Percentiles rank a stretch among this genome's conserved stretches.
Evolutionary conservation across 2,797 vertebrate species (phyloP).

Genomic region (Sphenopsis melanotis): DNA sequence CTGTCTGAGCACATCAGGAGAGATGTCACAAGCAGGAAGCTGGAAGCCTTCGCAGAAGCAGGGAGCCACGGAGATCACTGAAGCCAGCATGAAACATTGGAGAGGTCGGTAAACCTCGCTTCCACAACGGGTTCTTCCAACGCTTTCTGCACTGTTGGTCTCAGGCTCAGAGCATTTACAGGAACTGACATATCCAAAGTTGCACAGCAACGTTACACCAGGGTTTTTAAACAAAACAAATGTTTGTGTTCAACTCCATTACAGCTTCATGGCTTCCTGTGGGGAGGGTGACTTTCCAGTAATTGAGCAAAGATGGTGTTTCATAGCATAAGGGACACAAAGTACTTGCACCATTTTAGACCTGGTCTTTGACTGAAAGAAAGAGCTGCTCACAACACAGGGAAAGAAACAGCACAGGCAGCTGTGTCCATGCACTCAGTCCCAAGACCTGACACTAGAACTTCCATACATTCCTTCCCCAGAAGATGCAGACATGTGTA

Average conservation of each 20-base stretch:
- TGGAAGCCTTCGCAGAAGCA: conserved; percentile 57
- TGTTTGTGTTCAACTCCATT: conserved; percentile 54
- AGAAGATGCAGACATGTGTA: background rate
- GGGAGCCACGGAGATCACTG: conserved; percentile 28
- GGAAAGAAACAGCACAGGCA: background rate
- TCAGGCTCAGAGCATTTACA: conserved; percentile 38
- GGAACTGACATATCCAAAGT: conserved; percentile 66
- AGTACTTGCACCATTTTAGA: background rate
- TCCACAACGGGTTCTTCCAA: conserved; percentile 63
- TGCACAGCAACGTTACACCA: conserved; percentile 20
- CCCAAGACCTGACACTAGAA: background rate
- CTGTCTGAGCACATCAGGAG: conserved; percentile 82
- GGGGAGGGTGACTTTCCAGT: conserved; percentile 49
- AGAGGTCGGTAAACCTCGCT: conserved; percentile 61
- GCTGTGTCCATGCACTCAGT: background rate
- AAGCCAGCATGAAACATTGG: conserved; percentile 58
- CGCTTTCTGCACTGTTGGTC: conserved; percentile 50
- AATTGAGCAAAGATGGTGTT: conserved; percentile 33
- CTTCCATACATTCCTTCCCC: background rate
- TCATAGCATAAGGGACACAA: background rate
- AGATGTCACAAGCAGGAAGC: conserved; percentile 79
- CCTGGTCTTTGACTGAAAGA: background rate
- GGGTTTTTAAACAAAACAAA: conserved; percentile 65
- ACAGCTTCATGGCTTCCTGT: background rate
- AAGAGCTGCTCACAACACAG: background rate